A percentile compares a stretch with the other conserved stretches of the same genome.
Conservation (phyloP, 2,888 invertebrate genomes). For the Orgyia antiqua region DNA sequence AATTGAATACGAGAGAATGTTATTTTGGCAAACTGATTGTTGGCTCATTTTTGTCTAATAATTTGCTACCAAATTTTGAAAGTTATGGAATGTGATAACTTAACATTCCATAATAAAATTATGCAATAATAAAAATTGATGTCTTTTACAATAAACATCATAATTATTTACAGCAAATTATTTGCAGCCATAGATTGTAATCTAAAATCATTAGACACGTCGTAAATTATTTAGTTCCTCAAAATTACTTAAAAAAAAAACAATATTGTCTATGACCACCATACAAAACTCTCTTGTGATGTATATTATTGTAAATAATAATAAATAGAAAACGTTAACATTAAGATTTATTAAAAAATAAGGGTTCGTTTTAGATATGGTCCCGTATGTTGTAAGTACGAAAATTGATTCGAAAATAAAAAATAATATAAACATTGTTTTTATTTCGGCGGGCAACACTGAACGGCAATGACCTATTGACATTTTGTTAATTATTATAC, state of each 20-base stretch:
- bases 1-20: background rate
- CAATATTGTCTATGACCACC: slow-evolving; percentile 39
- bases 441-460: slow-evolving; percentile 41
- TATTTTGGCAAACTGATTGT: too few species aligned
- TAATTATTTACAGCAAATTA: too few species aligned
- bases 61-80: too few species aligned
- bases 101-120: too few species aligned
- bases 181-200: too few species aligned
- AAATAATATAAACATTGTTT: background rate
- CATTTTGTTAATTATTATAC: slow-evolving; percentile 54
- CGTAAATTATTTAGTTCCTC: too few species aligned
- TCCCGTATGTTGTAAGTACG: slow-evolving; percentile 58
- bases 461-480: slow-evolving; percentile 43
- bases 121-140: too few species aligned
- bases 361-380: slow-evolving; percentile 30
- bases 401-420: slow-evolving; percentile 31
- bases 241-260: slow-evolving; percentile 29
- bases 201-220: too few species aligned
- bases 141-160: too few species aligned
- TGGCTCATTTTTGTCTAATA: too few species aligned
- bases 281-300: slow-evolving; percentile 63
- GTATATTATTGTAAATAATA: slow-evolving; percentile 72
- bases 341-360: slow-evolving; percentile 52
- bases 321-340: slow-evolving; percentile 48
- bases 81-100: too few species aligned